Conservation (phyloP, 2,888 invertebrate genomes). For the Spodoptera picta region DNA sequence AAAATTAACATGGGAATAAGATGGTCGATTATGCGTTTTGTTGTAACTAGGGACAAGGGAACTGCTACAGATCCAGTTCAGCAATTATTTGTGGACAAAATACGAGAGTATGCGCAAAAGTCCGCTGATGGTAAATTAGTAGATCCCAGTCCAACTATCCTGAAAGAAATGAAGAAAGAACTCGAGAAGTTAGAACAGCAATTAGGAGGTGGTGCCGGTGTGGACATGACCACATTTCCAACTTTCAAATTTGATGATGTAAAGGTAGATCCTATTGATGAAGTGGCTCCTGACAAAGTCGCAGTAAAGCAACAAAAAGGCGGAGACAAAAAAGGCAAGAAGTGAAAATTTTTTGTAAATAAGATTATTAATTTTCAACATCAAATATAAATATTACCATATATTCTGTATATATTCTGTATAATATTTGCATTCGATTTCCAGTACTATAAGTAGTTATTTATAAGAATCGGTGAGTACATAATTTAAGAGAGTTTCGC, state of each 20-base stretch:
- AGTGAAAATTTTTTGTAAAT: too few relatives aligned
- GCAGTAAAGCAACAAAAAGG: background rate
- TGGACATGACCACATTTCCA: slow-evolving; percentile 38
- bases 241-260: slow-evolving; percentile 26
- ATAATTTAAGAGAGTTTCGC: background rate
- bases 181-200: slow-evolving; percentile 16
- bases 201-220: slow-evolving; percentile 26
- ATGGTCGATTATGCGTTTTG: background rate
- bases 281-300: background rate
- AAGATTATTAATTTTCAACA: too few relatives aligned
- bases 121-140: slow-evolving; percentile 14
- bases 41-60: slow-evolving; percentile 16
- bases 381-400: too few relatives aligned
- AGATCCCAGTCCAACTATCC: slow-evolving; percentile 19
- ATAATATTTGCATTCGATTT: too few relatives aligned
- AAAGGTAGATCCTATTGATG: slow-evolving; percentile 37
- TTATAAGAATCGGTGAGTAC: too few relatives aligned
- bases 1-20: slow-evolving; percentile 1
- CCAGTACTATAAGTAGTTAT: too few relatives aligned
- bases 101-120: slow-evolving; percentile 27
- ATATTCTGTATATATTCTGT: too few relatives aligned
- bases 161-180: slow-evolving; percentile 28
- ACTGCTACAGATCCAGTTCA: slow-evolving; percentile 32
- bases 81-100: slow-evolving; percentile 32
- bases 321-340: background rate